phyloP scores from a whole-genome alignment of 2,113 vertebrate species.

The Mesembrinibis cayennensis region DNA sequence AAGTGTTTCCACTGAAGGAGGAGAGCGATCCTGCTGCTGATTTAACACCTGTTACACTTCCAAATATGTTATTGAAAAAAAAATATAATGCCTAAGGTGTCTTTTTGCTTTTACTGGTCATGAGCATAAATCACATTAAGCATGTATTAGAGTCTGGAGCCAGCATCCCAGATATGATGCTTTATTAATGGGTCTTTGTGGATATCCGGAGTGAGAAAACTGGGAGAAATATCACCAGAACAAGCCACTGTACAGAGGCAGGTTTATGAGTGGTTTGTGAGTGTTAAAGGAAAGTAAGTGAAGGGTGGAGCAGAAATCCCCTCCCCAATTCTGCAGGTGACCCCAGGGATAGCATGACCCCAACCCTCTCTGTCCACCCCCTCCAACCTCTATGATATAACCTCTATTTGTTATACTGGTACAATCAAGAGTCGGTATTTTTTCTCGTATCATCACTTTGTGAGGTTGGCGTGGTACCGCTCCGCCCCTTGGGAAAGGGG shows the following conservation, averaged over 20 bases:
- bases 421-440: background rate
- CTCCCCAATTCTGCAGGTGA: background rate
- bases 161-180: background rate
- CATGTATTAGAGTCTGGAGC: background rate
- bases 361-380: background rate
- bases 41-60: background rate
- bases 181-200: background rate
- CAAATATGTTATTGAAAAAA: background rate
- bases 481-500: background rate
- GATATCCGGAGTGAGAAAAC: background rate
- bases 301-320: background rate
- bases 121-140: background rate
- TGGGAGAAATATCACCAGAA: background rate
- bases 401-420: background rate
- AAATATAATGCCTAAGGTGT: background rate
- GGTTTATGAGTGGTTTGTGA: background rate
- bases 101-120: background rate
- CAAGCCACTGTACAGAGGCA: background rate
- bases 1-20: background rate
- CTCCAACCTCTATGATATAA: background rate
- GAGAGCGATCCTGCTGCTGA: background rate
- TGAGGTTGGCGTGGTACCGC: background rate
- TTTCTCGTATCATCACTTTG: background rate
- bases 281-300: background rate
- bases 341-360: background rate